Percentiles rank a stretch among this genome's conserved stretches.
phyloP scores from a whole-genome alignment of 2,797 vertebrate species.

The Cyprinodon diabolis region DNA sequence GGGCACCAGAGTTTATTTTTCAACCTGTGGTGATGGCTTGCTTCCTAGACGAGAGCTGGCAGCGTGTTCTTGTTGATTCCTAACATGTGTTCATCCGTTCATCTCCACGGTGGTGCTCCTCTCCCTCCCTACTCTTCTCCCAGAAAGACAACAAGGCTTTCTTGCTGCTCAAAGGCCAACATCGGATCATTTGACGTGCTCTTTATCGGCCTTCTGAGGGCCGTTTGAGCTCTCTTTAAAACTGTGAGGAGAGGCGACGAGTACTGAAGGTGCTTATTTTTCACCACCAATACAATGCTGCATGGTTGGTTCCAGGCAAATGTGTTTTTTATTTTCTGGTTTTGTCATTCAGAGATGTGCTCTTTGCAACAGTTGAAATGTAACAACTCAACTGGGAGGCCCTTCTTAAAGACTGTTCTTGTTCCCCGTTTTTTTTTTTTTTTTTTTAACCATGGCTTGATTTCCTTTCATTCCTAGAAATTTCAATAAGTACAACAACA shows the following conservation, averaged over 20 bases:
- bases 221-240: conserved; percentile 60
- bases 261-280: conserved; percentile 51
- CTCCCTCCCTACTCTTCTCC: conserved; percentile 23
- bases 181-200: conserved; percentile 69
- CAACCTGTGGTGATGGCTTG: conserved; percentile 83
- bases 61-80: conserved; percentile 80
- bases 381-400: conserved; percentile 42
- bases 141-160: conserved; percentile 64
- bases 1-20: conserved; percentile 84
- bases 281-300: conserved; percentile 45
- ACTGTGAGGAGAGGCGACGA: conserved; percentile 63
- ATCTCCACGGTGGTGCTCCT: conserved; percentile 63
- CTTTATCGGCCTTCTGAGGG: conserved; percentile 67
- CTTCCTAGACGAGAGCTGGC: conserved; percentile 81
- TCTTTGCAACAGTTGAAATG: conserved; percentile 48
- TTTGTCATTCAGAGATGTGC: conserved; percentile 52
- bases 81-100: conserved; percentile 83
- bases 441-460: conserved; percentile 14
- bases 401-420: conserved; percentile 35
- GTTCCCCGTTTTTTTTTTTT: neutral
- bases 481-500: conserved; percentile 1
- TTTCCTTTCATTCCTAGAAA: conserved; percentile 5
- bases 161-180: conserved; percentile 63
- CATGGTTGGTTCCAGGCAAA: conserved; percentile 41
- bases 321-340: conserved; percentile 61